These are phyloP conservation scores for Patella pellucida DNA, from an alignment of 2,888 invertebrate species.

Conservation along the genomic window DNA sequence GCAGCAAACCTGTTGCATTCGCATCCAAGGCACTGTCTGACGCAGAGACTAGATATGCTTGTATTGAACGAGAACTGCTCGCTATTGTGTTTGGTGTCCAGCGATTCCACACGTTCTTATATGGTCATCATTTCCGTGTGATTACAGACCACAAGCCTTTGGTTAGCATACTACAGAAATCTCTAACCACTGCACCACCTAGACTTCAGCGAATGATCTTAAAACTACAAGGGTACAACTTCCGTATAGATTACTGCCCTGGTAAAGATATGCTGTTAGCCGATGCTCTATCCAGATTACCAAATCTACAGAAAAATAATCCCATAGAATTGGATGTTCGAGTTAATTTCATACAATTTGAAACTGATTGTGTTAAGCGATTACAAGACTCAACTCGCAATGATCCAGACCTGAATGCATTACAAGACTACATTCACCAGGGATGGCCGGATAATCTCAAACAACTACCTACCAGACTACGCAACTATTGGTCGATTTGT, in stretches of 20 bases:
- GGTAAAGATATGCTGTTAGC: constrained; percentile 35
- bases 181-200: constrained; percentile 26
- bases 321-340: not conserved
- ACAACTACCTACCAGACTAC: constrained; percentile 18
- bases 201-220: constrained; percentile 34
- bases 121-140: constrained; percentile 26
- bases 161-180: constrained; percentile 29
- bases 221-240: constrained; percentile 35
- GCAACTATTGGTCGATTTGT: constrained; percentile 22
- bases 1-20: constrained; percentile 30
- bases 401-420: not conserved
- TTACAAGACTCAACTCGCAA: not conserved
- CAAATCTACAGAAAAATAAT: not conserved
- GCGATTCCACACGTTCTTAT: constrained; percentile 31
- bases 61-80: constrained; percentile 37
- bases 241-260: constrained; percentile 25
- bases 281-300: constrained; percentile 30
- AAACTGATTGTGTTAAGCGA: too few species aligned
- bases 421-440: not conserved
- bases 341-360: not conserved
- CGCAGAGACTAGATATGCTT: constrained; percentile 27
- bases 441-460: constrained; percentile 22
- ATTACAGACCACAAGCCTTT: constrained; percentile 37
- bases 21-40: constrained; percentile 30
- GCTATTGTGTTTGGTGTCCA: constrained; percentile 34